Evolutionary conservation across 2,797 vertebrate genomes (phyloP), one percentile per base, ranked within the genome.

Genomic region (Myotis myotis): DNA sequence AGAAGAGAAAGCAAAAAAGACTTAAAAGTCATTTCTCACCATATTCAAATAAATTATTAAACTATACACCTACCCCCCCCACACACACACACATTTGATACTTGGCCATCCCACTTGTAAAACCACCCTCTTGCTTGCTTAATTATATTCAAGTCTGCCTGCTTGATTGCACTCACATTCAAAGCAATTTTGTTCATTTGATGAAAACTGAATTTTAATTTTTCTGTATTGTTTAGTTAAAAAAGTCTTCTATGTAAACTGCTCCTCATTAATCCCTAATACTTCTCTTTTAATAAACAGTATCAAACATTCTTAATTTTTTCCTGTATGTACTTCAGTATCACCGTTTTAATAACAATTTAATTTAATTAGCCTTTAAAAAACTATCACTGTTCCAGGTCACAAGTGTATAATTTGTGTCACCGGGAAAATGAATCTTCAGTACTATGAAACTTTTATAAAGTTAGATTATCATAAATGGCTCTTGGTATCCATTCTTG

Each of bases 181-280:
- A 89, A 94, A 89, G 22, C 3, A 95, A 57, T 94, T 84, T 84
- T 75, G 36, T 36, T 94, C 38, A 79, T 79, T 78, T 93, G 93
- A 85, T 75, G 49, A 87, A 97, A 90, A 71, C 6, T 38, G 53
- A 96, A 89, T 90, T 95, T 33, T 85, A 88, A 88, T 92, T 94
- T 96, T 62, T 57, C 6, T 83, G 17, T 9, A 94, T 55, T 83
- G 13, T 86, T 82, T 81, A 79, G 51, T 78, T 95, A 92, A 95
- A 92, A 89, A 53, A 60, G 25, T 49, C 10, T 79, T 75, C 30
- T 66, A 1, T 22, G 9, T 38, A 66, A 79, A 23, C 13, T 75
- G 17, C 12, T 87, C 55, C 30, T 91, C 84, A 72, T 70, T 76
- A 57, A 51, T 53, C 5, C 15, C 60, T 64, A 53, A 8, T 47